Evolutionary conservation across 1,140 invertebrate genomes (phyloP).

Genomic region (Protaetia brevitarsis): DNA sequence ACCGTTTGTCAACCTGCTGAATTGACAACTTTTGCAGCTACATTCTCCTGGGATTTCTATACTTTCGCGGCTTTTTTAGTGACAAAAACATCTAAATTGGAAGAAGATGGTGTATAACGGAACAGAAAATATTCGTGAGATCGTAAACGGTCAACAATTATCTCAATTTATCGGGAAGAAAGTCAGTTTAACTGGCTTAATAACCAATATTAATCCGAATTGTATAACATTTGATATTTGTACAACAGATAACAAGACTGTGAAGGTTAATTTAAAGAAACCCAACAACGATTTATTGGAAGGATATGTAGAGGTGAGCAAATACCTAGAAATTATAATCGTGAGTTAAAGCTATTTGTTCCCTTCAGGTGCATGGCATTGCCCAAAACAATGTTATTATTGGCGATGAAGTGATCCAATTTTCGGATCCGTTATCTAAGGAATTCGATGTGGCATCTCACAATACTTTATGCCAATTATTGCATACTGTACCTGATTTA

Average conservation of each 20-base stretch:
- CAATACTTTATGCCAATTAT: conserved; percentile 25
- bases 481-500: neutral
- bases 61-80: no score
- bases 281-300: conserved; percentile 17
- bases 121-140: conserved; percentile 28
- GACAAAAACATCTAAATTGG: neutral
- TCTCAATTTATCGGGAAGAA: conserved; percentile 27
- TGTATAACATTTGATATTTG: conserved; percentile 30
- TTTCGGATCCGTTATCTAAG: conserved; percentile 25
- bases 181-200: conserved; percentile 29
- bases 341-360: neutral
- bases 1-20: no score
- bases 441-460: conserved; percentile 30
- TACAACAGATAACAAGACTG: conserved; percentile 25
- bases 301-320: conserved; percentile 30
- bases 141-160: conserved; percentile 29
- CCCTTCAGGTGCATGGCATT: conserved; percentile 32
- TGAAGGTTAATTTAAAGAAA: conserved; percentile 33
- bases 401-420: conserved; percentile 31
- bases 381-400: conserved; percentile 26
- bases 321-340: neutral
- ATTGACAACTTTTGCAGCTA: no score
- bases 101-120: neutral
- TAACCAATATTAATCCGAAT: conserved; percentile 26
- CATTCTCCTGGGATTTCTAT: no score